phyloP scores from a whole-genome alignment of 2,113 vertebrate genomes.

The Coptodon rendalli region DNA sequence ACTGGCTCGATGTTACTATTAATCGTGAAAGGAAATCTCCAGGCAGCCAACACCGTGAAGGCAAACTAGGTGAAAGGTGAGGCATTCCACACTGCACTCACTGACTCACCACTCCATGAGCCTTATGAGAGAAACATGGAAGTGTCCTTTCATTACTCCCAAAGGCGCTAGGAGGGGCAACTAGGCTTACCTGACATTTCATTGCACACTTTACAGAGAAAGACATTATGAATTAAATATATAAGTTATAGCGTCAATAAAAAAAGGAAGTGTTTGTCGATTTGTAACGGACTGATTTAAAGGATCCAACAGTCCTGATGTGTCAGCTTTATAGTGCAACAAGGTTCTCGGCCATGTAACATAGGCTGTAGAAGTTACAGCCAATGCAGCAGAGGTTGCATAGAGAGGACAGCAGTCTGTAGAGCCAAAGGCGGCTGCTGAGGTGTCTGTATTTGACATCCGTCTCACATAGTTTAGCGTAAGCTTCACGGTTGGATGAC shows the following conservation, averaged over 20 bases:
- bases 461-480: conserved; percentile 62
- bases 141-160: not conserved
- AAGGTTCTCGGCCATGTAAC: conserved; percentile 73
- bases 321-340: conserved; percentile 41
- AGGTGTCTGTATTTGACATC: conserved; percentile 65
- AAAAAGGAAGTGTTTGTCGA: not conserved
- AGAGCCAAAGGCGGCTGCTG: conserved; percentile 63
- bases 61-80: conserved; percentile 44
- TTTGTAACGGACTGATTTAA: not conserved
- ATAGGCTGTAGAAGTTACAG: conserved; percentile 77
- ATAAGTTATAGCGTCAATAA: not conserved
- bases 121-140: not conserved
- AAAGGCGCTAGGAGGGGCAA: not conserved
- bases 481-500: conserved; percentile 65
- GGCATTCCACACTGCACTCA: not conserved
- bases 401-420: conserved; percentile 70
- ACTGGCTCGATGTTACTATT: not conserved
- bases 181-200: not conserved
- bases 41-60: not conserved
- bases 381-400: conserved; percentile 79
- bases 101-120: not conserved
- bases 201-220: not conserved
- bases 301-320: not conserved
- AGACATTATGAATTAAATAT: not conserved
- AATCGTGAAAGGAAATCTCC: not conserved